Conservation (phyloP, 2,888 invertebrate genomes). For the Smittia aterrima region DNA sequence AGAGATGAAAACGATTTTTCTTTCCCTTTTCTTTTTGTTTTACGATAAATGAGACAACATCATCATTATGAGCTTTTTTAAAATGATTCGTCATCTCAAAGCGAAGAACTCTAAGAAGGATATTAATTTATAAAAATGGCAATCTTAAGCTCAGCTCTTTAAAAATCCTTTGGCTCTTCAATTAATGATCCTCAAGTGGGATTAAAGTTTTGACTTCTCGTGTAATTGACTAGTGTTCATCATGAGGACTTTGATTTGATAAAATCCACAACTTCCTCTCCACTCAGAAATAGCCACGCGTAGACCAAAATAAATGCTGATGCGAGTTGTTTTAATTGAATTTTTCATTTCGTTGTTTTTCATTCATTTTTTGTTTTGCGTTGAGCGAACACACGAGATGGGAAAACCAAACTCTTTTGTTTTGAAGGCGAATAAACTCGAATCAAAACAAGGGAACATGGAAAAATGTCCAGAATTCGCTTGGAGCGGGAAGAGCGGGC, state of each 20-base stretch:
- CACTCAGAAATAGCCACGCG: too few relatives aligned
- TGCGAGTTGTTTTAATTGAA: constrained; percentile 20
- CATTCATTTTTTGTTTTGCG: neutral
- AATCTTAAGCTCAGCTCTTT: too few relatives aligned
- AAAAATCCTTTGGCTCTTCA: too few relatives aligned
- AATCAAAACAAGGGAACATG: neutral
- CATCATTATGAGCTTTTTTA: constrained; percentile 32
- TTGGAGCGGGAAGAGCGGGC: neutral
- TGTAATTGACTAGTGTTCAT: too few relatives aligned
- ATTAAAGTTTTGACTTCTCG: too few relatives aligned
- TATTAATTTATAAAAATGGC: constrained; percentile 16
- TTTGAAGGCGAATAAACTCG: neutral
- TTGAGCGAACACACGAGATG: neutral
- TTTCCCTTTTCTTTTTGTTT: neutral
- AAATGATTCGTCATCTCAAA: neutral
- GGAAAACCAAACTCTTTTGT: neutral
- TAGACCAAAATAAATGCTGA: too few relatives aligned
- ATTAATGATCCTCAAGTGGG: too few relatives aligned
- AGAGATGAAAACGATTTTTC: neutral
- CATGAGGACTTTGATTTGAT: too few relatives aligned
- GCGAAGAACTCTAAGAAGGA: neutral
- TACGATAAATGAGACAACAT: neutral
- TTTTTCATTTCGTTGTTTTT: neutral
- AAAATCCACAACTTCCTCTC: too few relatives aligned
- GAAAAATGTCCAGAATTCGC: neutral